Base-by-base conservation (phyloP, 1,140 invertebrate species). In the Drosophila orosa region DNA sequence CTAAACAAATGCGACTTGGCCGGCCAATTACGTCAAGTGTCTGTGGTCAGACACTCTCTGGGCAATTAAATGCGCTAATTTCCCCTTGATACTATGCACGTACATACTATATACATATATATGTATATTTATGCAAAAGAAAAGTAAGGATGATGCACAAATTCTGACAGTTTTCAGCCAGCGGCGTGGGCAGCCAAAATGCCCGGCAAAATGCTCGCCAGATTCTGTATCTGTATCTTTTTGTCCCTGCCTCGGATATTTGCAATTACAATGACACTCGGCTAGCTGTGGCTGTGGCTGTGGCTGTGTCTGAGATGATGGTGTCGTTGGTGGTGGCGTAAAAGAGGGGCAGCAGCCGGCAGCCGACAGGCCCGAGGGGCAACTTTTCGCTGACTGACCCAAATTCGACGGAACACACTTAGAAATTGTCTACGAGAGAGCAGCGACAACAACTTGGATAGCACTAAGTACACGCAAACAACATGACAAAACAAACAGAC, bases 181-280 rank as follows among this genome's bases (percentile, higher is more conserved):
- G 54, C 31, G 48, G 84, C 83, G 83, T 83, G 80, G 84, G 84
- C 60, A 52, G 82, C 56, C 65, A 35, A 71, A 86, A 68, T 81
- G 65, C 71, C 74, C 62, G 68, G 60, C 76, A 78, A 63, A 45
- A 39, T 24, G 31, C 33, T 33, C 40, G 42, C 31, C 44, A 45
- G 60, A 39, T 67, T 65, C 73, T 55, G 54, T 73, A 48, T 45
- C 56, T 60, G 56, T 35, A 31, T 60, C 56, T 44, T 45, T 39
- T 71, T 75, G 77, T 80, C 74, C 62, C 62, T 63, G 75, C 63
- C 72, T 77, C 39, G 68, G 80, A 84, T 90, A 90, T 90, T 90
- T 90, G 87, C 87, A 90, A 90, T 90, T 90, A 90, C 87, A 90
- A 90, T 90, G 87, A 90, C 87, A 90, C 82, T 80, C 71, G 67